Base-by-base conservation (phyloP, 1,140 invertebrate species). In the Solenopsis invicta region DNA sequence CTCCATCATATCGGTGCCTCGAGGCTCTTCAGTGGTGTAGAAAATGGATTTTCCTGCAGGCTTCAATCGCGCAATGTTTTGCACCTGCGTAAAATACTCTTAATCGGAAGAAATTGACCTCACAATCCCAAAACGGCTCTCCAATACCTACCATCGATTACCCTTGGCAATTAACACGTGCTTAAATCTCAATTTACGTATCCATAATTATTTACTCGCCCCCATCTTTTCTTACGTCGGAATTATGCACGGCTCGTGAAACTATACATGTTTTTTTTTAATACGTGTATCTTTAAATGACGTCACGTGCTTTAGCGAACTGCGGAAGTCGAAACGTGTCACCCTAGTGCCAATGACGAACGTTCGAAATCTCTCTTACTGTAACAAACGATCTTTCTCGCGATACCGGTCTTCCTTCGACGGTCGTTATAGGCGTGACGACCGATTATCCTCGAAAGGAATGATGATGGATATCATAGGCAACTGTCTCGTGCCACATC, bases 1-100 rank as follows among this genome's bases (percentile, higher is more conserved):
- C 91, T 93, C 86, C 88, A 92, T 93, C 91, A 91, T 92, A 92
- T 91, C 90, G 87, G 86, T 89, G 91, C 92, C 89, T 86, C 64
- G 12, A 74, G 87, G 87, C 16, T 64, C 64, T 72, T 87, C 56
- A 66, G 29, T 54, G 52, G 37, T 88, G 76, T 78, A 87, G 80
- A 91, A 89, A 91, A 87, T 90, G 59, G 61, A 81, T 76, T 85
- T 81, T 81, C 77, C 64, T 71, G n/a, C 56, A 29, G 29, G 24
- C 34, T 75, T 24, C n/a, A 75, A 71, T 69, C 71, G 45, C 48
- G 16, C 50, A 1, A 64, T 5, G 18, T 56, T 64, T 80, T 67
- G 54, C 71, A 75, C 41, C n/a, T 16, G 64, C 37, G 29, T 41
- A 41, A 54, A 56, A 24, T 29, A 34, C 56, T 86, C 54, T 29